Base-by-base conservation (phyloP, 2,113 vertebrate genomes). In the Anas platyrhynchos region DNA sequence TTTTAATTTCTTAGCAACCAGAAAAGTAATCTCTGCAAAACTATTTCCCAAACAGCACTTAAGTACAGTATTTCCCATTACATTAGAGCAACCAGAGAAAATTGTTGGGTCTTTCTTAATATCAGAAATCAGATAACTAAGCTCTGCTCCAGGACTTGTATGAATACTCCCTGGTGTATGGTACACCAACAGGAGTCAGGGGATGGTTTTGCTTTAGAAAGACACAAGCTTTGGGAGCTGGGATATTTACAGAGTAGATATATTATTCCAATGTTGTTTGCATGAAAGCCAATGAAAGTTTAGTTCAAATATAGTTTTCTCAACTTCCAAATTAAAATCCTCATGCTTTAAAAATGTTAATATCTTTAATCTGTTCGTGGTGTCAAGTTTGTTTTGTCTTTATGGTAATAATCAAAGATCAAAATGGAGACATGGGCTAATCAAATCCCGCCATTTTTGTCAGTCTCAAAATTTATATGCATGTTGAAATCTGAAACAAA, bases 401-500 rank as follows among this genome's bases (percentile, higher is more conserved):
- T 50, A 74, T 18, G 44, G 27, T 63, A 76, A 73, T 44, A 89
- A 83, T n/a, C 65, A 61, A 89, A 85, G 55, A 87, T 9, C 18
- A 29, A 13, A 34, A 46, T 59, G 61, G 78, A 88, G 59, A 16
- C 22, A 75, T 7, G 22, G 18, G n/a, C 18, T 41, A 50, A 23
- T 54, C 44, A 82, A 87, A 89, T 66, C 26, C 27, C 41, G 56
- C 44, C 7, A 26, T 69, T 91, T 95, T 91, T 23, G 9, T 89
- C 78, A 93, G 82, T 11, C 63, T 87, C 46, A 27, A 43, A 62
- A 79, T 74, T 96, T 50, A 87, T 12, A 86, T 3, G 31, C 36
- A 77, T 86, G 94, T 87, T 76, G 66, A 91, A 88, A 94, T 71
- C 82, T 71, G 91, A 93, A 95, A 94, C 84, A 96, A 93, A 95